Percentiles rank a stretch among this genome's conserved stretches.
Conservation (phyloP, 1,140 invertebrate species). For the Zelostemma sp. region DNA sequence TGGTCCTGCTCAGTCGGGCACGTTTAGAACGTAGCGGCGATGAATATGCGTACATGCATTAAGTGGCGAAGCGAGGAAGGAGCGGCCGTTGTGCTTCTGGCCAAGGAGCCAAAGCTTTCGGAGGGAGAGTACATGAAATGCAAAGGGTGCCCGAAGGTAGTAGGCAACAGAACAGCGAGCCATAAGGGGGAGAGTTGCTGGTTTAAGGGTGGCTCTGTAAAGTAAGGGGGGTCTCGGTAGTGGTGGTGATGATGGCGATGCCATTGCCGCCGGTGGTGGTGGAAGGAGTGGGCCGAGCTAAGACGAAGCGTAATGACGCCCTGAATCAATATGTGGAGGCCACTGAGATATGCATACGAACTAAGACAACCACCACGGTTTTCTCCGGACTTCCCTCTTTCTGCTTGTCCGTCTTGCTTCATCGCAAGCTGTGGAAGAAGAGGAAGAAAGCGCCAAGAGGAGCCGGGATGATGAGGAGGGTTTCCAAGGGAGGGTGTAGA, state of each 20-base stretch:
- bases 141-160: constrained; percentile 7
- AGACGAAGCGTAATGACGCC: constrained; percentile 66
- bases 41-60: too few species aligned
- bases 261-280: constrained; percentile 45
- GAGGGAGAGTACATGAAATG: constrained; percentile 26
- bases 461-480: too few species aligned
- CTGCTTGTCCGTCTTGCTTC: constrained; percentile 43
- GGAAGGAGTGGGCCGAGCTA: constrained; percentile 63
- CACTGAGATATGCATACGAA: constrained; percentile 67
- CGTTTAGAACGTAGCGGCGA: too few species aligned
- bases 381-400: constrained; percentile 38
- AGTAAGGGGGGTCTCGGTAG: constrained; percentile 45
- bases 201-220: constrained; percentile 48
- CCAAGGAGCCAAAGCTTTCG: constrained; percentile 29
- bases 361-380: constrained; percentile 63
- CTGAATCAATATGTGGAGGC: constrained; percentile 67
- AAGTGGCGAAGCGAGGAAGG: too few species aligned
- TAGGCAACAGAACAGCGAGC: background rate
- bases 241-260: constrained; percentile 46
- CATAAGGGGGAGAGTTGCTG: constrained; percentile 37
- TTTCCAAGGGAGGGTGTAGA: constrained; percentile 22
- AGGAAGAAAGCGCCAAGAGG: constrained; percentile 35
- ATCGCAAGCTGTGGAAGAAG: constrained; percentile 38
- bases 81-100: background rate
- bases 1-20: too few species aligned